phyloP scores from a whole-genome alignment of 2,888 invertebrate species.

The Tetrapedia diversipes region DNA sequence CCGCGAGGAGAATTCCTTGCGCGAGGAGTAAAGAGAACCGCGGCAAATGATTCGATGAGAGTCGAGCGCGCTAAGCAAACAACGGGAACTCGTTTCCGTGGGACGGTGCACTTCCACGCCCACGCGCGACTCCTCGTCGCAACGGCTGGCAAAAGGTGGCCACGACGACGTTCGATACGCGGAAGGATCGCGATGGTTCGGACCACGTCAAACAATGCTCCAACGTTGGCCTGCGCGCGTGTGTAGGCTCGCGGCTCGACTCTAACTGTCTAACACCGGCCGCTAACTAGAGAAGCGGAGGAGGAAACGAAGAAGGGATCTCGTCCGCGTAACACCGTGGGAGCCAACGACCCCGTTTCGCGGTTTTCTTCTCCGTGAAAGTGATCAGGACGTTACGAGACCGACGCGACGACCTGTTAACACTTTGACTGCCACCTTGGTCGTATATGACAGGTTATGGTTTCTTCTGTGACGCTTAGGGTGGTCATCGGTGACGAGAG shows the following conservation, averaged over 20 bases:
- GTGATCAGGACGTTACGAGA: conserved; percentile 30
- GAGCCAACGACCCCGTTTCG: conserved; percentile 75
- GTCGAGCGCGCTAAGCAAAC: conserved; percentile 35
- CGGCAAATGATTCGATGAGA: conserved; percentile 29
- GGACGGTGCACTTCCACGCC: conserved; percentile 53
- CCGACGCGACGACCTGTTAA: conserved; percentile 18
- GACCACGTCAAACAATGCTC: conserved; percentile 61
- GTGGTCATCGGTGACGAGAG: too few relatives aligned
- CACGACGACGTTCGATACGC: conserved; percentile 39
- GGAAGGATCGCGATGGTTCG: conserved; percentile 48
- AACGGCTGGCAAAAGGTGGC: conserved; percentile 15
- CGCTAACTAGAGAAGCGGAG: conserved; percentile 37
- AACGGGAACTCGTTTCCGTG: conserved; percentile 55
- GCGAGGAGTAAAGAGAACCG: not conserved
- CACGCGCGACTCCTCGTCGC: conserved; percentile 24
- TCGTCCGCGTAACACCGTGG: conserved; percentile 77
- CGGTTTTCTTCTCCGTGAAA: conserved; percentile 72
- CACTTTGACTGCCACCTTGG: too few relatives aligned
- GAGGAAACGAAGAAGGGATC: conserved; percentile 30
- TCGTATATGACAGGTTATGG: too few relatives aligned
- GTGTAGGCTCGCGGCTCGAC: conserved; percentile 41
- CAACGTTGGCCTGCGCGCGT: conserved; percentile 29
- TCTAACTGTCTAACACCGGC: conserved; percentile 57
- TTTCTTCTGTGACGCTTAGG: too few relatives aligned
- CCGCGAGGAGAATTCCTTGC: not conserved